phyloP scores from a whole-genome alignment of 2,888 invertebrate species.

The Eilema griseolum region DNA sequence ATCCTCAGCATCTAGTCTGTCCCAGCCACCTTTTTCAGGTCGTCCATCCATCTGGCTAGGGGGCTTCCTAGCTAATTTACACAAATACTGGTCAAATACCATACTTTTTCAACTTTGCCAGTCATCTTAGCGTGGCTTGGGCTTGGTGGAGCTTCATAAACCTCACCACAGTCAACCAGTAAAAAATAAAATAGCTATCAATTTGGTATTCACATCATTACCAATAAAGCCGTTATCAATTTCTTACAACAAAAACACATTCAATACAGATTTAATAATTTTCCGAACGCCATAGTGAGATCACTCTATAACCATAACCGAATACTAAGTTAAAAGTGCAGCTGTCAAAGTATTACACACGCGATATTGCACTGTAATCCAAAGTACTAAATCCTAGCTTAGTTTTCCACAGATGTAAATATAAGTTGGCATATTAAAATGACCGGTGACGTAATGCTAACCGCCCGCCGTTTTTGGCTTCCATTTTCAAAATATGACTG shows the following conservation, averaged over 20 bases:
- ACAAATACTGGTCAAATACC: too few relatives aligned
- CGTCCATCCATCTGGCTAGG: too few relatives aligned
- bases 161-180: neutral
- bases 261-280: slow-evolving; percentile 16
- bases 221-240: slow-evolving; percentile 9
- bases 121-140: too few relatives aligned
- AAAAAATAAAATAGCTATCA: neutral
- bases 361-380: neutral
- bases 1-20: too few relatives aligned
- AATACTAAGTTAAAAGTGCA: neutral
- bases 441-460: slow-evolving; percentile 20
- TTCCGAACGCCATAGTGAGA: slow-evolving; percentile 17
- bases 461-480: slow-evolving; percentile 29
- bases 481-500: slow-evolving; percentile 23
- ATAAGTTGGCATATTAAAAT: slow-evolving; percentile 8
- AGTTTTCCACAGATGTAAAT: neutral
- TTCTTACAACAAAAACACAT: neutral
- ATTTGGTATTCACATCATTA: neutral
- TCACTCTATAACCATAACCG: slow-evolving; percentile 7
- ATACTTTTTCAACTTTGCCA: too few relatives aligned
- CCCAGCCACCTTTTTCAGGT: too few relatives aligned
- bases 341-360: neutral
- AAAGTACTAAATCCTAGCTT: neutral
- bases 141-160: too few relatives aligned
- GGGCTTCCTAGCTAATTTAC: too few relatives aligned